Conservation (phyloP, 2,888 invertebrate species). For the Parnassius orleans region DNA sequence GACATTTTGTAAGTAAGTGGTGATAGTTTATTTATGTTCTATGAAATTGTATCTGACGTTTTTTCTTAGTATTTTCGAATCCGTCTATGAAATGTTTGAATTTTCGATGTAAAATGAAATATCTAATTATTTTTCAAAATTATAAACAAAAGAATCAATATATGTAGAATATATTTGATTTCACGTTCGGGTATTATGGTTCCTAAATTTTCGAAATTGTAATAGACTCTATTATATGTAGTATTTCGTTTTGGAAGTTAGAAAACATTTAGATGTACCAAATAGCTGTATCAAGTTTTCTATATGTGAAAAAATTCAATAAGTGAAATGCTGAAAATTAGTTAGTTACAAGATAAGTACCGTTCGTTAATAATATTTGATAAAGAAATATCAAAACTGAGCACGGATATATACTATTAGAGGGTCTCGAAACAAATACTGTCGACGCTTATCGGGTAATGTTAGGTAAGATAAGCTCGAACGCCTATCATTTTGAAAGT, state of each 20-base stretch:
- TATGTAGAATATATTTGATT: slow-evolving; percentile 74
- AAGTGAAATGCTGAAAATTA: slow-evolving; percentile 73
- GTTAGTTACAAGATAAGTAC: slow-evolving; percentile 74
- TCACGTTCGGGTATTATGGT: slow-evolving; percentile 81
- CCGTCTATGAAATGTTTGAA: slow-evolving; percentile 78
- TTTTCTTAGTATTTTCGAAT: slow-evolving; percentile 72
- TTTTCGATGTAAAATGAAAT: slow-evolving; percentile 66
- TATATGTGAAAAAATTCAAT: slow-evolving; percentile 71
- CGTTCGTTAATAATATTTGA: slow-evolving; percentile 66
- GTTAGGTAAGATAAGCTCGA: slow-evolving; percentile 59
- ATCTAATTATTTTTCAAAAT: slow-evolving; percentile 77
- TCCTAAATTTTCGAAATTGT: slow-evolving; percentile 82
- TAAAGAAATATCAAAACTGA: slow-evolving; percentile 65
- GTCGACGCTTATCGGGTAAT: slow-evolving; percentile 69
- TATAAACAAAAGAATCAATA: slow-evolving; percentile 64
- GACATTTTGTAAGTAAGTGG: slow-evolving; percentile 65
- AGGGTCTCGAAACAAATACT: slow-evolving; percentile 69
- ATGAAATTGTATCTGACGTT: slow-evolving; percentile 61
- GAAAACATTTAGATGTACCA: slow-evolving; percentile 77
- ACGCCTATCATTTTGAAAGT: slow-evolving; percentile 42
- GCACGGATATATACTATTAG: slow-evolving; percentile 78
- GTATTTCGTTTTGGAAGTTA: slow-evolving; percentile 76
- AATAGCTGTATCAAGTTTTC: slow-evolving; percentile 80
- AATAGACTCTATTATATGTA: slow-evolving; percentile 80
- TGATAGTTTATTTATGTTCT: slow-evolving; percentile 71